Evolutionary conservation across 30 jellyfish, hydroid and myxozoan species (phyloP), one percentile per base, ranked within the genome.

Genomic region (Nemopilema nomurai): DNA sequence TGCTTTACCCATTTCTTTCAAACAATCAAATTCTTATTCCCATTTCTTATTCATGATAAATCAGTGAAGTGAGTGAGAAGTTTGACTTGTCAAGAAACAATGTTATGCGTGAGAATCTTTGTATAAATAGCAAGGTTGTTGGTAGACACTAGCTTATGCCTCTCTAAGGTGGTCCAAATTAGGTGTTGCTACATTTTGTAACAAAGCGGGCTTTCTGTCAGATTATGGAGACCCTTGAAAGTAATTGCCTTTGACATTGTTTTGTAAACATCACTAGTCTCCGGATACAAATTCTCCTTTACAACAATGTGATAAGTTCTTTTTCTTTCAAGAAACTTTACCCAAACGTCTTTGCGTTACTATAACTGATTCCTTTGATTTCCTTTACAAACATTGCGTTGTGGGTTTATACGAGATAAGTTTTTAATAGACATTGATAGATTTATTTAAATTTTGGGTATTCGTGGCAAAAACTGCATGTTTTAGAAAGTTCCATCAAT

Each of bases 141-240:
- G 66, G 30, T 9, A 28, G 87, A 77, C 27, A 77, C 63, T 18
- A 22, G 67, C 28, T 53, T 31, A 77, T 62, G 33, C 87, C 78
- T 77, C 87, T 16, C 87, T 20, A 27, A 69, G 87, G 87, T 77
- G 78, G 91, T 82, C 90, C 33, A 21, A 50, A 19, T 67, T 80
- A 49, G 82, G 63, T 51, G 24, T 49, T 21, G 41, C 75, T 32
- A 17, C 51, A 16, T 3, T 49, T 26, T 67, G 63, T 31, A 69
- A 66, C 32, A 30, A 51, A 67, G 82, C 82, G 90, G 82, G n/a
- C 28, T 62, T 27, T 67, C 77, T 49, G 66, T 52, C 30, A 25
- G 90, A 67, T 67, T 67, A 69, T 74, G 63, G 19, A 51, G 16
- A 21, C 75, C 8, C 25, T 21, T 71, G 28, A 69, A 23, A 32